A percentile compares a stretch with the other conserved stretches of the same genome.
phyloP scores from a whole-genome alignment of 2,113 vertebrate genomes.

The Onychostoma macrolepis region DNA sequence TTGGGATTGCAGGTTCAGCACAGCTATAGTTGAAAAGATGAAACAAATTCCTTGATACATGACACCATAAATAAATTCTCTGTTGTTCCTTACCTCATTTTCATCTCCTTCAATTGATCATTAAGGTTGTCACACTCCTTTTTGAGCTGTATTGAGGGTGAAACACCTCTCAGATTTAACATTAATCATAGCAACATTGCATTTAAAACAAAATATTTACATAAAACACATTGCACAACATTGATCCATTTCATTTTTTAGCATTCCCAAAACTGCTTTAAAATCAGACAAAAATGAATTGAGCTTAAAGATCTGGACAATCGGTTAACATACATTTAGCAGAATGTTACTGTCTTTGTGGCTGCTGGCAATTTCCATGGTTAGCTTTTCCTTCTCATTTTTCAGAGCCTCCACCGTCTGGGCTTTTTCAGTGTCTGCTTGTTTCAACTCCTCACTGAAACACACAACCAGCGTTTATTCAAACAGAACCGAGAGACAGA shows the following conservation, averaged over 20 bases:
- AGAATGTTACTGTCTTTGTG: slow-evolving; percentile 80
- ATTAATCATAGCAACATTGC: neutral
- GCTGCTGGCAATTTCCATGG: slow-evolving; percentile 80
- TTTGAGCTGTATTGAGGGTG: slow-evolving; percentile 78
- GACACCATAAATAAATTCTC: neutral
- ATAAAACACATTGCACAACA: too few species aligned
- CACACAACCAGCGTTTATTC: slow-evolving; percentile 62
- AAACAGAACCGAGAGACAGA: slow-evolving; percentile 46
- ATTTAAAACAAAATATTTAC: too few species aligned
- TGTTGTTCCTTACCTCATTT: slow-evolving; percentile 84
- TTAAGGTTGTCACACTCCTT: slow-evolving; percentile 88
- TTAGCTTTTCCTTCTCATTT: slow-evolving; percentile 88
- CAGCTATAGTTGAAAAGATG: neutral
- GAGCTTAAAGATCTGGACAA: too few species aligned
- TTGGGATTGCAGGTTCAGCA: neutral
- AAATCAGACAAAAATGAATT: too few species aligned
- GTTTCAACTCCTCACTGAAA: slow-evolving; percentile 88
- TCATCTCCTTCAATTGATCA: slow-evolving; percentile 90
- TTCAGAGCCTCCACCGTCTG: slow-evolving; percentile 83
- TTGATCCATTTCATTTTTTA: too few species aligned
- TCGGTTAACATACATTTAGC: slow-evolving; percentile 78
- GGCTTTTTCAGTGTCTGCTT: slow-evolving; percentile 79
- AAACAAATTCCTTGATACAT: neutral
- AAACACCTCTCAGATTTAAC: neutral
- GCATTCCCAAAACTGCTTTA: too few species aligned